Percentiles rank a stretch among this genome's conserved stretches.
These are phyloP conservation scores for Leptodactylus fallax DNA, from an alignment of 2,797 vertebrate genomes.

Conservation along the genomic window DNA sequence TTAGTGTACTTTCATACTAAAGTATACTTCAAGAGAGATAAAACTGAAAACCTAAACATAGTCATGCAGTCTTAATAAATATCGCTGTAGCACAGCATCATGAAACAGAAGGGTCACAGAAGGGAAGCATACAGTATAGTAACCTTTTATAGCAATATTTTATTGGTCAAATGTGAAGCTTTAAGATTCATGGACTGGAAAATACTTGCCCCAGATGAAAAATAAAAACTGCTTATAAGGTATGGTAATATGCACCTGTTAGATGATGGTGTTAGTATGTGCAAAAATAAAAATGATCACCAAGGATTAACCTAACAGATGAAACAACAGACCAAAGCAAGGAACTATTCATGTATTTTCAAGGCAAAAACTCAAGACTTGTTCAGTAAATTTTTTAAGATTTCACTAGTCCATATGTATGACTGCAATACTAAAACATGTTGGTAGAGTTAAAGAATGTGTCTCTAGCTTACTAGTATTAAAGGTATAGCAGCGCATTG, in stretches of 20 bases:
- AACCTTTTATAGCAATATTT: slow-evolving; percentile 29
- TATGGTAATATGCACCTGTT: slow-evolving; percentile 37
- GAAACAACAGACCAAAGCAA: neutral
- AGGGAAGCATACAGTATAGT: slow-evolving; percentile 17
- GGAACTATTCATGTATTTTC: neutral
- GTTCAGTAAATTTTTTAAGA: neutral
- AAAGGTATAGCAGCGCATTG: no score
- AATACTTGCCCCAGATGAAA: neutral
- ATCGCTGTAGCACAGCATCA: neutral
- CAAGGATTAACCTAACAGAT: neutral
- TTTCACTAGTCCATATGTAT: neutral
- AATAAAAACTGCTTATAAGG: slow-evolving; percentile 14
- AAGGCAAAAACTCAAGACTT: neutral
- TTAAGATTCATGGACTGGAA: slow-evolving; percentile 25
- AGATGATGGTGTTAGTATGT: slow-evolving; percentile 12
- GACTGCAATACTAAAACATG: no score
- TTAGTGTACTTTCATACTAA: no score
- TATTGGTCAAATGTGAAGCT: slow-evolving; percentile 17
- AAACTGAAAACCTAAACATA: no score
- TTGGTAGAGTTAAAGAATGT: no score
- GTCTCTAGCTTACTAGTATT: no score
- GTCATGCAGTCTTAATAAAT: neutral
- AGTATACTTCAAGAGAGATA: no score
- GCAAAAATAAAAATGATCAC: neutral
- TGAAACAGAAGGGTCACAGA: slow-evolving; percentile 1